Percentiles rank a stretch among this genome's conserved stretches.
Evolutionary conservation across 2,888 invertebrate species (phyloP).

Genomic region (Gari tellinella): DNA sequence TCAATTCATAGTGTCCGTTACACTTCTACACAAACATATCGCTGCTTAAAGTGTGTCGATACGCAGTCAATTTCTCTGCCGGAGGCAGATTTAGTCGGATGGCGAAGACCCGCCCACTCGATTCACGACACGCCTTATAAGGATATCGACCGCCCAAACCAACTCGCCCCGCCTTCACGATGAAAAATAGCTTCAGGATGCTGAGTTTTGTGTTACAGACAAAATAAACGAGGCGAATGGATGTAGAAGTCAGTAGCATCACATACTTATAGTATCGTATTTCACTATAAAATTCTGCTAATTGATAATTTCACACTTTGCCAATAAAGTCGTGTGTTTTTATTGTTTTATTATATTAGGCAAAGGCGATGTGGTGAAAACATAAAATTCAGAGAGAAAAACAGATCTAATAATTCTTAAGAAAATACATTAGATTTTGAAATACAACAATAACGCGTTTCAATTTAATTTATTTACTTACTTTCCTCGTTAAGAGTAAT

Average conservation of each 20-base stretch:
- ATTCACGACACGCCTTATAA: background rate
- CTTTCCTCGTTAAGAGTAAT: no score
- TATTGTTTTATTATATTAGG: constrained; percentile 5
- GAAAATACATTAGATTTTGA: no score
- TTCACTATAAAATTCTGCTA: constrained; percentile 13
- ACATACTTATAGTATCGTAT: constrained; percentile 16
- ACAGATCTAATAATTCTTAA: no score
- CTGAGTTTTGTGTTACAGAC: constrained; percentile 20
- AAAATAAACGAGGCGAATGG: constrained; percentile 16
- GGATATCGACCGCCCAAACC: background rate
- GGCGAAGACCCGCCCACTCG: background rate
- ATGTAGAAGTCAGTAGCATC: background rate
- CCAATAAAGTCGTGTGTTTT: background rate
- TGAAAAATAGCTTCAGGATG: constrained; percentile 20
- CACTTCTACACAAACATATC: no score
- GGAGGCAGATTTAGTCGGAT: background rate
- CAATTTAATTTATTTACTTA: no score
- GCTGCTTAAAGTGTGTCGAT: background rate
- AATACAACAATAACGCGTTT: no score
- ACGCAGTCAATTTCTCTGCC: background rate
- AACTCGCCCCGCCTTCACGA: background rate
- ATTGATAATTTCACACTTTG: constrained; percentile 13
- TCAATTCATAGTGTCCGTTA: no score
- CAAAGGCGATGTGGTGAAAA: no score
- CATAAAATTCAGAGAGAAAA: no score